Percentiles rank a stretch among this genome's conserved stretches.
These are phyloP conservation scores for Amphipoea lucens DNA, from an alignment of 2,888 invertebrate species.

Conservation along the genomic window DNA sequence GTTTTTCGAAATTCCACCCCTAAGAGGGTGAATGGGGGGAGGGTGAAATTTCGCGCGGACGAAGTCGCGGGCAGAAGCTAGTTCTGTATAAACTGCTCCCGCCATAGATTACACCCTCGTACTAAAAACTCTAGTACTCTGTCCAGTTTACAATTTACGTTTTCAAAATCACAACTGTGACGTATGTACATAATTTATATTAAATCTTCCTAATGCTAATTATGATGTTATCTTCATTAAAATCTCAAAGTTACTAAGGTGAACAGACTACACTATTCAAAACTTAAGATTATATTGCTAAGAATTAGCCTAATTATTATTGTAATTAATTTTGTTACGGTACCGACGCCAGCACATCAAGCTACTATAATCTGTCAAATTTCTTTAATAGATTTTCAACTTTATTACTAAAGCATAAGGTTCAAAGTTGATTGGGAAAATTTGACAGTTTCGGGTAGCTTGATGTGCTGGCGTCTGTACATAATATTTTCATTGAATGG, in stretches of 20 bases:
- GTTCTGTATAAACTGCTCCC: neutral
- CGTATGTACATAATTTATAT: neutral
- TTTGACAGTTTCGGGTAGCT: no score
- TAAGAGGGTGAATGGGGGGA: no score
- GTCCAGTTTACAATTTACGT: neutral
- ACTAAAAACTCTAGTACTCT: neutral
- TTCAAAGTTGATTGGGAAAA: no score
- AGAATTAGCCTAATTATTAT: slow-evolving; percentile 38
- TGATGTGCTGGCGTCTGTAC: neutral
- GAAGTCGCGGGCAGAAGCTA: no score
- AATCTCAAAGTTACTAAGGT: slow-evolving; percentile 22
- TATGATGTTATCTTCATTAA: slow-evolving; percentile 26
- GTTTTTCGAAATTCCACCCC: no score
- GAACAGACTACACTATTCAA: slow-evolving; percentile 27
- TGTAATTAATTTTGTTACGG: slow-evolving; percentile 33
- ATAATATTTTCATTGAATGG: neutral
- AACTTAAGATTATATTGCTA: slow-evolving; percentile 18
- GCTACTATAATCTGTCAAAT: no score
- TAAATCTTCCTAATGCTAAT: slow-evolving; percentile 12
- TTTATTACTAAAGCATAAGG: no score
- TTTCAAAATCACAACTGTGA: slow-evolving; percentile 9
- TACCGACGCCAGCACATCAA: no score
- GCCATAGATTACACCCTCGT: neutral
- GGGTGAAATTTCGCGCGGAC: no score
- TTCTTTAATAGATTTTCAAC: no score